phyloP scores from a whole-genome alignment of 2,113 vertebrate genomes.

The Cryptotis parvus region DNA sequence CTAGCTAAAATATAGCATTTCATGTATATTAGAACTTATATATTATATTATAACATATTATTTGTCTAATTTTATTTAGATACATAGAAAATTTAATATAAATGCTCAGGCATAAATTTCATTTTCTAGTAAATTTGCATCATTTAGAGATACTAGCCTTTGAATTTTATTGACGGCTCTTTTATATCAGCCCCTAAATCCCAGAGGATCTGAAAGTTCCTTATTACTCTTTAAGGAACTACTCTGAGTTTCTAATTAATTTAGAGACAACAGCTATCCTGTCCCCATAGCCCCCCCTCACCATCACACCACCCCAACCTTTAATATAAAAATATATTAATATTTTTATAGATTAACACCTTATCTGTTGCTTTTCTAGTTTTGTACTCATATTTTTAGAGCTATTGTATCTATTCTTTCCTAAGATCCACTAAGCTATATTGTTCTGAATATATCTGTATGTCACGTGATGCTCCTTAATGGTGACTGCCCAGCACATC shows the following conservation, averaged over 20 bases:
- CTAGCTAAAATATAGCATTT: too few species aligned
- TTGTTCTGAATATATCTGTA: slow-evolving; percentile 23
- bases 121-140: slow-evolving; percentile 22
- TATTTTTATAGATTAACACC: background rate
- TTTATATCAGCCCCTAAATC: background rate
- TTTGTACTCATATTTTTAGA: background rate
- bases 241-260: background rate
- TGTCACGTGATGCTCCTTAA: background rate
- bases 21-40: too few species aligned
- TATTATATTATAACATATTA: background rate
- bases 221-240: background rate
- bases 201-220: background rate
- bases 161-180: background rate
- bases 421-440: background rate
- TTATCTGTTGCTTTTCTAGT: background rate
- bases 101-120: background rate
- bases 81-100: background rate
- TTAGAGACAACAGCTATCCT: too few species aligned
- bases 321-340: too few species aligned
- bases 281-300: too few species aligned
- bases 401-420: background rate
- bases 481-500: background rate
- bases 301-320: too few species aligned
- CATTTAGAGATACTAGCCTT: slow-evolving; percentile 37
- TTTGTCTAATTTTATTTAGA: background rate